These are phyloP conservation scores for Andrena camellia DNA, from an alignment of 2,888 invertebrate genomes.

Conservation along the genomic window DNA sequence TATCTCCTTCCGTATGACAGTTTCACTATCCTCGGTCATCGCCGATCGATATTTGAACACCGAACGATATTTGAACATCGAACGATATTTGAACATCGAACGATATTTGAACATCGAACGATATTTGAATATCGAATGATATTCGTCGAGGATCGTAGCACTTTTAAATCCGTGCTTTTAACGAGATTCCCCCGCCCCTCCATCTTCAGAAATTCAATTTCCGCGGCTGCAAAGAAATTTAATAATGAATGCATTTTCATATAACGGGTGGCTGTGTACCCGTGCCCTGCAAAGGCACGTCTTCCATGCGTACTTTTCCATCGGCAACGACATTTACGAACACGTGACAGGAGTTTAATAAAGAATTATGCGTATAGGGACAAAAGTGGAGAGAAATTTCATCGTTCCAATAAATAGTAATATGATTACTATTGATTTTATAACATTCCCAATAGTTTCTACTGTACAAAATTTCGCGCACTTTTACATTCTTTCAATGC, in stretches of 20 bases:
- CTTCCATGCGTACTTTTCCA: constrained; percentile 4
- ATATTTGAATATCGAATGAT: constrained; percentile 13
- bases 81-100: constrained; percentile 18
- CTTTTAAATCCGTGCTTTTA: constrained; percentile 28
- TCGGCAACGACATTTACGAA: constrained; percentile 12
- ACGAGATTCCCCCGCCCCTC: constrained; percentile 16
- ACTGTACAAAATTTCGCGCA: too few relatives aligned
- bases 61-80: neutral
- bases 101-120: neutral
- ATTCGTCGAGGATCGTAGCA: constrained; percentile 6
- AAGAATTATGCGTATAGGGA: neutral
- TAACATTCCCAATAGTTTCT: too few relatives aligned
- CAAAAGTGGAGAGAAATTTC: neutral
- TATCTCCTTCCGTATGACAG: neutral
- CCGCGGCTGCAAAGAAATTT: constrained; percentile 25
- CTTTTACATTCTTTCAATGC: too few relatives aligned
- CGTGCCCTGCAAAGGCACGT: constrained; percentile 5
- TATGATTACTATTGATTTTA: too few relatives aligned
- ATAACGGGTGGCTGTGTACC: constrained; percentile 11
- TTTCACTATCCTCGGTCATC: neutral
- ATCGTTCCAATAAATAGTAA: too few relatives aligned
- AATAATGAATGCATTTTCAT: constrained; percentile 52
- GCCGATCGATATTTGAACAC: neutral
- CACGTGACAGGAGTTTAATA: constrained; percentile 9
- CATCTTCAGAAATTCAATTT: constrained; percentile 48